Conservation (phyloP, 1,140 invertebrate species). For the Linepithema humile region DNA sequence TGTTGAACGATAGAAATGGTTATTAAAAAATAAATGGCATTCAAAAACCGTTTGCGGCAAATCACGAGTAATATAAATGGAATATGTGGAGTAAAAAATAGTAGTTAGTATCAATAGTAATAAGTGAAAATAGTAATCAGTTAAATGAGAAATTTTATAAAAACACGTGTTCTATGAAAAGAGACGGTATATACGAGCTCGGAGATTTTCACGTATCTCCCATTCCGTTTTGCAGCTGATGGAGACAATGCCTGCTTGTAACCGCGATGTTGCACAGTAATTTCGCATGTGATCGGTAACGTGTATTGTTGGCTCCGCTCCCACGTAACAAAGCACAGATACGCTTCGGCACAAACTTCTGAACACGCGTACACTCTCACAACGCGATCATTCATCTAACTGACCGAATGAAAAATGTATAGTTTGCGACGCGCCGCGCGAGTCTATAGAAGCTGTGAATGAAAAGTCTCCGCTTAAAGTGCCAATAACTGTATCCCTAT, state of each 20-base stretch:
- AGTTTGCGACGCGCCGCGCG: background rate
- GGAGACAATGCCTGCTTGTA: background rate
- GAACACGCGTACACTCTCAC: background rate
- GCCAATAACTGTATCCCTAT: constrained; percentile 38
- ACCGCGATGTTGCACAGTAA: background rate
- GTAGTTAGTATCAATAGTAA: too few species aligned
- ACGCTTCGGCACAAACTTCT: background rate
- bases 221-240: background rate
- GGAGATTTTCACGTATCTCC: background rate
- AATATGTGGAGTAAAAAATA: too few species aligned
- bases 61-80: too few species aligned
- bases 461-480: constrained; percentile 52
- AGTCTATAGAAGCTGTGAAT: constrained; percentile 37
- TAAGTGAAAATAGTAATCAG: too few species aligned
- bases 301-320: background rate
- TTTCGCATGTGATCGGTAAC: constrained; percentile 7
- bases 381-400: constrained; percentile 40
- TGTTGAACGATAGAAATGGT: too few species aligned
- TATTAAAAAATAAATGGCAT: too few species aligned
- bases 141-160: too few species aligned
- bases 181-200: background rate
- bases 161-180: too few species aligned
- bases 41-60: too few species aligned
- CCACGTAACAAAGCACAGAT: constrained; percentile 24
- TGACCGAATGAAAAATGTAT: constrained; percentile 38